Conservation (phyloP, 2,888 invertebrate species). For the Pollenia angustigena region DNA sequence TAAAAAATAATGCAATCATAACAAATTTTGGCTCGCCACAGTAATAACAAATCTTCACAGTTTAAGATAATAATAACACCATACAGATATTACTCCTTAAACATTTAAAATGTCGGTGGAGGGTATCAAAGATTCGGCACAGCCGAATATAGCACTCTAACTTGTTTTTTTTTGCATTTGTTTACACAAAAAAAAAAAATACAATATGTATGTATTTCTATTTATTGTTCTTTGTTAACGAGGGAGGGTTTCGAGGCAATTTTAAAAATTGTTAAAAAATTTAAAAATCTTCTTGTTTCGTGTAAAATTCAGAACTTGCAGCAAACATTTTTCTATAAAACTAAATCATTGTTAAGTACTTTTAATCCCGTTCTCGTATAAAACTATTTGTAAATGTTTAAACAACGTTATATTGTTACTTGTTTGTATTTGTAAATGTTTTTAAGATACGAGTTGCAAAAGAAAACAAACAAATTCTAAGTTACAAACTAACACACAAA, state of each 20-base stretch:
- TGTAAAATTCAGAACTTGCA: too few relatives aligned
- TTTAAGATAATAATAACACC: too few relatives aligned
- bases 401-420: neutral
- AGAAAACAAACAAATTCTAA: neutral
- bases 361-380: neutral
- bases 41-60: too few relatives aligned
- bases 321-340: too few relatives aligned
- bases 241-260: neutral
- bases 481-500: constrained; percentile 12
- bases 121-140: too few relatives aligned
- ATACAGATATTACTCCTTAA: too few relatives aligned
- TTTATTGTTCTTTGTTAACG: neutral
- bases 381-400: neutral
- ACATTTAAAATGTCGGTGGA: too few relatives aligned
- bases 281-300: too few relatives aligned
- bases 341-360: neutral
- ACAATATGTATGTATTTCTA: neutral
- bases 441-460: constrained; percentile 14
- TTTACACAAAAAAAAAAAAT: neutral
- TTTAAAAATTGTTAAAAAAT: too few relatives aligned
- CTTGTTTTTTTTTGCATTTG: neutral
- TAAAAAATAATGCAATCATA: too few relatives aligned
- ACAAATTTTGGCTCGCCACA: too few relatives aligned
- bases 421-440: neutral
- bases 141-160: too few relatives aligned